Conservation (phyloP, 2,113 vertebrate genomes). For the Taxidea taxus region DNA sequence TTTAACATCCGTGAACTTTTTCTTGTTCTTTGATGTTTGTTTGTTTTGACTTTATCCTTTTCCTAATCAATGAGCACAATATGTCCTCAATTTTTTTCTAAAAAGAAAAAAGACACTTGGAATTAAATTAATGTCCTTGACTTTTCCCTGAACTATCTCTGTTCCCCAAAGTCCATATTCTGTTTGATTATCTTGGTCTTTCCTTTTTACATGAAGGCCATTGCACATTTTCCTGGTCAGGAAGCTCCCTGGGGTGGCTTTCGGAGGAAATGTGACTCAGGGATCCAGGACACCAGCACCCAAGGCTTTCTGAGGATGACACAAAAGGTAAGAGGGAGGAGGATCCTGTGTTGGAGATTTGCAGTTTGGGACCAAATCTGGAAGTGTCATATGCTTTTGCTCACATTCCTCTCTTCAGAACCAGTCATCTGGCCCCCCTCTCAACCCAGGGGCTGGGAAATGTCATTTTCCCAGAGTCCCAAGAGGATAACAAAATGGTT, state of each 20-base stretch:
- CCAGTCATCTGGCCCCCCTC: not conserved
- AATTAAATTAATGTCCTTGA: not conserved
- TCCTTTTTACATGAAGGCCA: not conserved
- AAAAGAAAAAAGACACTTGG: not conserved
- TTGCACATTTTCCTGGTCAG: not conserved
- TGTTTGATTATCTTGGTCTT: not conserved
- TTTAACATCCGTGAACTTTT: not conserved
- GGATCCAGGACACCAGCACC: not conserved
- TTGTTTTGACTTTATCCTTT: not conserved
- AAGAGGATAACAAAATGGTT: not conserved
- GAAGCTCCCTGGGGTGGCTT: not conserved
- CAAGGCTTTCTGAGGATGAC: not conserved
- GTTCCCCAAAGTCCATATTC: not conserved
- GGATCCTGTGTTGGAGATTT: not conserved
- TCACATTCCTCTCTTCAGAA: not conserved
- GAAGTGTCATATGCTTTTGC: not conserved
- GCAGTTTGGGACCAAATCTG: not conserved
- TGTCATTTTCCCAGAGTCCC: not conserved
- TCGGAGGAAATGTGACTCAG: not conserved
- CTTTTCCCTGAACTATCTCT: not conserved
- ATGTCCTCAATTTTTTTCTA: not conserved
- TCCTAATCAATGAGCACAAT: not conserved
- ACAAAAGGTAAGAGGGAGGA: not conserved
- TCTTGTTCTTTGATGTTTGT: not conserved
- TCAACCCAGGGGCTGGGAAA: not conserved